Evolutionary conservation across 2,113 vertebrate species (phyloP).

Genomic region (Morone saxatilis): DNA sequence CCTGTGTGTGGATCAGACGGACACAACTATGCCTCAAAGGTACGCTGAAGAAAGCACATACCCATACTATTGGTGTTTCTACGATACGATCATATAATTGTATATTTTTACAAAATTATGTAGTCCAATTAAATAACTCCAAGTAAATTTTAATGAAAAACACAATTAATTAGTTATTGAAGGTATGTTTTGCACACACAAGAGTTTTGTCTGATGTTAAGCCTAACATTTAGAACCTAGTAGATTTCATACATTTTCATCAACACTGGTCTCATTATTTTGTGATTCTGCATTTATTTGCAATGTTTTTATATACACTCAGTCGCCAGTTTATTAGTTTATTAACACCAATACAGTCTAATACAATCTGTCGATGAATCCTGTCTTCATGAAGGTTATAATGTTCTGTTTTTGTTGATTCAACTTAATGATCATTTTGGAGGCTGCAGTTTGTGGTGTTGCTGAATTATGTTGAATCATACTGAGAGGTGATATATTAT

Average conservation of each 20-base stretch:
- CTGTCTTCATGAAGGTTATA: background rate
- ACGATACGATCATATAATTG: no score
- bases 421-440: background rate
- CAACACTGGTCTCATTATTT: background rate
- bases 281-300: background rate
- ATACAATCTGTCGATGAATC: background rate
- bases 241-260: background rate
- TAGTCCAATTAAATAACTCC: no score
- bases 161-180: background rate
- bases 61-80: no score
- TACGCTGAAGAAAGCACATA: slow-evolving; percentile 61
- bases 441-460: background rate
- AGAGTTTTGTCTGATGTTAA: background rate
- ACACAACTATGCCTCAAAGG: slow-evolving; percentile 96
- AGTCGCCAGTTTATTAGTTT: background rate
- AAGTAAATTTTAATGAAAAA: no score
- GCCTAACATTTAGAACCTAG: background rate
- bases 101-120: no score
- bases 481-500: background rate
- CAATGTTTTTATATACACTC: background rate
- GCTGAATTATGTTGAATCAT: background rate
- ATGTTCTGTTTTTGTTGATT: background rate
- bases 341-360: background rate
- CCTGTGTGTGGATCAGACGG: slow-evolving; percentile 96
- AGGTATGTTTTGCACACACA: background rate